phyloP scores from a whole-genome alignment of 2,797 vertebrate genomes.

The Enoplosus armatus region DNA sequence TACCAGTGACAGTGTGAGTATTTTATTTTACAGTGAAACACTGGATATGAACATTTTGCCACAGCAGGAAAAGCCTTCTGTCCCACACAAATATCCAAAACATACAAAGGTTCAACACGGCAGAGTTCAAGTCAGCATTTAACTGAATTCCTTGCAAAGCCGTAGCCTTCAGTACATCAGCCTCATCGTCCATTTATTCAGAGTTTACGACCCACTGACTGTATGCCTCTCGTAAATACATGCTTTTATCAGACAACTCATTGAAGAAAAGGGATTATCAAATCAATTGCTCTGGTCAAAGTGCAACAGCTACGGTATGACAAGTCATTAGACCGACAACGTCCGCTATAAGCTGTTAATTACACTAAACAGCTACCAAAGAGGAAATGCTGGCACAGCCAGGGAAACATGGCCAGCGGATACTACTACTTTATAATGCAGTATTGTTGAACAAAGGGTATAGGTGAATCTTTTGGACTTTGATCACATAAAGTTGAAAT shows the following conservation, averaged over 20 bases:
- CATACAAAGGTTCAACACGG: neutral
- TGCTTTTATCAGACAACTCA: constrained; percentile 13
- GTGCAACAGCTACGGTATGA: constrained; percentile 14
- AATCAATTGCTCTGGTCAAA: constrained; percentile 16
- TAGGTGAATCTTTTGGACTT: neutral
- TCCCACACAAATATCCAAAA: neutral
- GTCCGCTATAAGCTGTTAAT: neutral
- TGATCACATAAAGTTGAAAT: neutral
- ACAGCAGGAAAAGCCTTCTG: neutral
- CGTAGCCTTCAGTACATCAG: neutral
- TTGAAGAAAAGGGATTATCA: constrained; percentile 35
- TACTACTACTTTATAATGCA: neutral
- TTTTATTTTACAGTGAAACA: neutral
- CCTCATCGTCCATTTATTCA: constrained; percentile 3
- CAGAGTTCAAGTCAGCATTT: neutral
- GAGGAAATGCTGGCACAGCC: neutral
- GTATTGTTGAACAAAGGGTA: neutral
- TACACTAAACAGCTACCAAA: neutral
- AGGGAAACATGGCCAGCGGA: neutral
- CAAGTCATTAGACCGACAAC: neutral
- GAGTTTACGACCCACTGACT: constrained; percentile 19
- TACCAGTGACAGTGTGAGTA: neutral
- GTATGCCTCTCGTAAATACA: neutral
- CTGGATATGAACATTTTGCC: neutral
- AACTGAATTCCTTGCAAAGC: neutral